Evolutionary conservation across 2,113 vertebrate species (phyloP).

Genomic region (Ceyx margarethae): DNA sequence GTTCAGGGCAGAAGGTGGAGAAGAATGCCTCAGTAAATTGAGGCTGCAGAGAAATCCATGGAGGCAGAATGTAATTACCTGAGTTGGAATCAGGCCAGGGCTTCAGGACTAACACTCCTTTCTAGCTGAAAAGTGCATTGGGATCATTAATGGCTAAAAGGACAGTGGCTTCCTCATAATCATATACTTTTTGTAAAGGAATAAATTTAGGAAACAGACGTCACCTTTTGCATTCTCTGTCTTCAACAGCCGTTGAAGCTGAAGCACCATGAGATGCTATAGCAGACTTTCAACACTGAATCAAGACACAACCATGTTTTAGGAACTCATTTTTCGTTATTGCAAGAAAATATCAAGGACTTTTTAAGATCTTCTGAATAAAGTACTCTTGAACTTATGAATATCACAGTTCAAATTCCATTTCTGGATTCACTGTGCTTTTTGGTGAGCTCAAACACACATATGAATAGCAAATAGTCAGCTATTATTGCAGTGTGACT

Average conservation of each 20-base stretch:
- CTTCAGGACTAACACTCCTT: background rate
- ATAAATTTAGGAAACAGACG: background rate
- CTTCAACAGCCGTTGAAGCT: background rate
- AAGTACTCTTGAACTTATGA: background rate
- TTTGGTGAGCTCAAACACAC: background rate
- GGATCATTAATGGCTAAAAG: background rate
- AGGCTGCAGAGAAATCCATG: background rate
- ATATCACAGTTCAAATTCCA: background rate
- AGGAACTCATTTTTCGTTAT: background rate
- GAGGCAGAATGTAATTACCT: constrained; percentile 29
- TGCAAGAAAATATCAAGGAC: background rate
- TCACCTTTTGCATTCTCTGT: background rate
- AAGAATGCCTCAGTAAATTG: constrained; percentile 24
- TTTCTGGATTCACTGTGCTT: background rate
- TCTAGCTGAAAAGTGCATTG: background rate
- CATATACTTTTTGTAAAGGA: background rate
- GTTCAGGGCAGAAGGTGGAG: constrained; percentile 23
- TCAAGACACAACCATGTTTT: background rate
- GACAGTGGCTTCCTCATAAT: background rate
- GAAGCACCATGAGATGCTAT: background rate
- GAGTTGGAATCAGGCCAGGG: constrained; percentile 18
- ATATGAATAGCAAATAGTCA: background rate
- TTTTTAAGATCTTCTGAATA: background rate
- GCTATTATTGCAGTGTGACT: background rate
- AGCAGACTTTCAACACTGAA: background rate